Evolutionary conservation across 2,113 vertebrate genomes (phyloP), one percentile per base, ranked within the genome.

Genomic region (Opisthocomus hoazin): DNA sequence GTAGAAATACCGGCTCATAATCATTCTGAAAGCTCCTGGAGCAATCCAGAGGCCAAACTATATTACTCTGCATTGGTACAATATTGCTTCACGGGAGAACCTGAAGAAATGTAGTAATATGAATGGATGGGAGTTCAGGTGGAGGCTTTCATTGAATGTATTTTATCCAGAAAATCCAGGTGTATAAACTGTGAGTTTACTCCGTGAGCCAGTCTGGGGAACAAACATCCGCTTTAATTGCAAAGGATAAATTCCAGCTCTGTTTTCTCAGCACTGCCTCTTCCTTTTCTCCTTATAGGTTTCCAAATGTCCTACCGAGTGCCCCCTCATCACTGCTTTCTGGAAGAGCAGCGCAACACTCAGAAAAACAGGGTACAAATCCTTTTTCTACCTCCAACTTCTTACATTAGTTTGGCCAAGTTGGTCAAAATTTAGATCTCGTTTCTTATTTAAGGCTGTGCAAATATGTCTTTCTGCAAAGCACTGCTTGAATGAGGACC

Each of bases 1-100:
- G 32, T 24, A 81, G 69, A 96, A 94, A 91, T 87, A 90, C 8
- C 10, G 20, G 43, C 58, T 94, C 51, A 45, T 91, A 87, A 96
- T 88, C 43, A 50, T 91, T 84, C 54, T 88, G 83, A 91, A 91
- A 90, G 63, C 56, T 85, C 85, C 83, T 80, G 51, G 78, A 93
- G 92, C 78, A 95, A 76, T 61, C 73, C 57, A 96, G 79, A 95
- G 82, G 84, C 89, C 75, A 94, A 77, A 80, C 53, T 71, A n/a
- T 65, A 80, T 88, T 88, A 89, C 43, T 68, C 58, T 93, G 87
- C 86, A 36, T 3, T 7, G 75, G 39, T 30, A 84, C 71, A 39
- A 76, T 75, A 74, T 43, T 90, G 71, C 61, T 93, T 82, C 65
- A 66, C 14, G 8, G 77, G 23, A 95, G 43, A 79, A 89, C 66